Evolutionary conservation across 2,888 invertebrate genomes (phyloP).

Genomic region (Panopea generosa): DNA sequence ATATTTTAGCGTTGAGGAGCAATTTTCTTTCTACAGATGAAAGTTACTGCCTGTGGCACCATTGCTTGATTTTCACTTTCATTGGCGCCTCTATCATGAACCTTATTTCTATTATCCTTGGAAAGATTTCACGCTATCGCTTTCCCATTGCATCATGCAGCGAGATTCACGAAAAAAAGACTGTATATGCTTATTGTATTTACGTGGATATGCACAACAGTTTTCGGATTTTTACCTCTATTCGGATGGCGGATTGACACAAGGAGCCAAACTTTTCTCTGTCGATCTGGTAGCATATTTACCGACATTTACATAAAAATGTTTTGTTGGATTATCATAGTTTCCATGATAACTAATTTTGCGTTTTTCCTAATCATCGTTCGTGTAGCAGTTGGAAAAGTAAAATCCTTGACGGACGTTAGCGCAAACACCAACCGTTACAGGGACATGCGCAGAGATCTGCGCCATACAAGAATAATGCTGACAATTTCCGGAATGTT

Average conservation of each 20-base stretch:
- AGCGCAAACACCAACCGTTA: neutral
- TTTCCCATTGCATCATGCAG: constrained; percentile 16
- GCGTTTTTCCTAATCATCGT: constrained; percentile 26
- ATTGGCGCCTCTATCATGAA: constrained; percentile 27
- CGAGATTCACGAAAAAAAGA: constrained; percentile 16
- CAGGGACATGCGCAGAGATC: neutral
- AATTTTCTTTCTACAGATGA: neutral
- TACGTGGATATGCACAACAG: constrained; percentile 18
- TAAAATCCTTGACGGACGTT: neutral
- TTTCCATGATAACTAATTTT: constrained; percentile 8
- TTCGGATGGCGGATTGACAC: neutral
- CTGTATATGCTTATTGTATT: constrained; percentile 19
- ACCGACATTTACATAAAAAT: neutral
- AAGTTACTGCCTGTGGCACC: constrained; percentile 5
- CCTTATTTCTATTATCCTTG: constrained; percentile 24
- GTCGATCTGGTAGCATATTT: neutral
- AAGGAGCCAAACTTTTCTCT: neutral
- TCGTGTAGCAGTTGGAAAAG: constrained; percentile 5
- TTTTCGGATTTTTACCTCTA: constrained; percentile 15
- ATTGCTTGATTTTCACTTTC: constrained; percentile 7
- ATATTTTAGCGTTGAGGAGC: constrained; percentile 4
- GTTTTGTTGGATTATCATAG: neutral
- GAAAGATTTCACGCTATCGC: constrained; percentile 33
- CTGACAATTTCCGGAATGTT: constrained; percentile 34
- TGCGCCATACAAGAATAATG: constrained; percentile 31